These are phyloP conservation scores for Acleris laterana DNA, from an alignment of 2,888 invertebrate species.

Conservation along the genomic window DNA sequence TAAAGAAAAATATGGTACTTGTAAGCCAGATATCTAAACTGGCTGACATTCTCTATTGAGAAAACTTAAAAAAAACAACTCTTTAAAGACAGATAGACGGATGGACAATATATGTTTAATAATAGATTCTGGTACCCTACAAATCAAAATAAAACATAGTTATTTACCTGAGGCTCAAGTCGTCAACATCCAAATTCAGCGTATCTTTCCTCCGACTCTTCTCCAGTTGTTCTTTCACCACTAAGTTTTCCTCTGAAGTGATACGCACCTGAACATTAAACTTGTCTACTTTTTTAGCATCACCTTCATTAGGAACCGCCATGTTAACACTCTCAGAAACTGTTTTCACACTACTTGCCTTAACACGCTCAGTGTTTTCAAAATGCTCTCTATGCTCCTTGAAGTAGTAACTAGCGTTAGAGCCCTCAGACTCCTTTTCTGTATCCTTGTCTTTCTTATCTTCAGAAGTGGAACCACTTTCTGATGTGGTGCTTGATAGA, in stretches of 20 bases:
- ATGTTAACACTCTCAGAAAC: slow-evolving; percentile 73
- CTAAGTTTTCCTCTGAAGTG: slow-evolving; percentile 77
- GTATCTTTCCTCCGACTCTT: slow-evolving; percentile 67
- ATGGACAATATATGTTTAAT: too few species aligned
- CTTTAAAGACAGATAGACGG: too few species aligned
- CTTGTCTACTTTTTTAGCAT: slow-evolving; percentile 73
- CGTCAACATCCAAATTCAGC: slow-evolving; percentile 82
- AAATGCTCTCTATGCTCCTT: slow-evolving; percentile 62
- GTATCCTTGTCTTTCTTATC: slow-evolving; percentile 49
- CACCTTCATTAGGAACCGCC: slow-evolving; percentile 78
- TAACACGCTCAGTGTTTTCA: slow-evolving; percentile 54
- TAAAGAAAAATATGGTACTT: too few species aligned
- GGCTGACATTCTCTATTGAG: too few species aligned
- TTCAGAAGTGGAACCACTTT: slow-evolving; percentile 63
- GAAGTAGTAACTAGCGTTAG: slow-evolving; percentile 52
- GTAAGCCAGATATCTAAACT: too few species aligned
- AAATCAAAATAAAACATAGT: slow-evolving; percentile 7
- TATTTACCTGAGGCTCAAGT: slow-evolving; percentile 77
- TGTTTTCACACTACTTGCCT: slow-evolving; percentile 60
- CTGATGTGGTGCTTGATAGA: slow-evolving; percentile 69
- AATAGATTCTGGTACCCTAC: too few species aligned
- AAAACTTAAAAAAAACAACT: too few species aligned
- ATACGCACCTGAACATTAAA: slow-evolving; percentile 80
- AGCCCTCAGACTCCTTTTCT: slow-evolving; percentile 48
- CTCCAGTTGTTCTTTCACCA: slow-evolving; percentile 70